phyloP scores from a whole-genome alignment of 2,113 vertebrate genomes.

The Tympanuchus pallidicinctus region DNA sequence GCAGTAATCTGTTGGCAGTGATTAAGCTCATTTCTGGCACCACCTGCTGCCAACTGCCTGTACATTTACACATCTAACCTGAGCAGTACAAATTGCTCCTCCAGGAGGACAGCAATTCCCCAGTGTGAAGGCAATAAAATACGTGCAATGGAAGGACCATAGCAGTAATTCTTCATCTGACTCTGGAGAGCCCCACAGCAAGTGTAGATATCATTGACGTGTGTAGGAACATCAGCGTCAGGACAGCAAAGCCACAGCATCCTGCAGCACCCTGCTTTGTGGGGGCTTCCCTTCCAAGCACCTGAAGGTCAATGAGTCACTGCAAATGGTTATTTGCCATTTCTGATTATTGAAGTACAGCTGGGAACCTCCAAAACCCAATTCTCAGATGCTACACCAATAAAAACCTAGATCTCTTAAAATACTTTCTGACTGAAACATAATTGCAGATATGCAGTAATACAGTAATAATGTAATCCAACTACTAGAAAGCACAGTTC shows the following conservation, averaged over 20 bases:
- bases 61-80: accelerated
- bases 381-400: background rate
- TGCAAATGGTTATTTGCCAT: background rate
- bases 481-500: background rate
- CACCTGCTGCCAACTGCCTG: background rate
- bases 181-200: background rate
- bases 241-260: background rate
- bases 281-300: background rate
- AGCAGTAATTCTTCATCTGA: background rate
- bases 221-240: background rate
- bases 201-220: background rate
- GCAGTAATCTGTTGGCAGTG: background rate
- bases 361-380: background rate
- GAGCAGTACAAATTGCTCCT: background rate
- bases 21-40: background rate
- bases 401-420: background rate
- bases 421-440: background rate
- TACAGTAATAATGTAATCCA: background rate
- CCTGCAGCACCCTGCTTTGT: background rate
- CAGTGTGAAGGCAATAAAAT: background rate
- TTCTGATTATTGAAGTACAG: background rate
- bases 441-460: background rate
- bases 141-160: background rate
- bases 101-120: background rate
- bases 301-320: background rate